Conservation (phyloP, 2,888 invertebrate species). For the Eulithis testata region DNA sequence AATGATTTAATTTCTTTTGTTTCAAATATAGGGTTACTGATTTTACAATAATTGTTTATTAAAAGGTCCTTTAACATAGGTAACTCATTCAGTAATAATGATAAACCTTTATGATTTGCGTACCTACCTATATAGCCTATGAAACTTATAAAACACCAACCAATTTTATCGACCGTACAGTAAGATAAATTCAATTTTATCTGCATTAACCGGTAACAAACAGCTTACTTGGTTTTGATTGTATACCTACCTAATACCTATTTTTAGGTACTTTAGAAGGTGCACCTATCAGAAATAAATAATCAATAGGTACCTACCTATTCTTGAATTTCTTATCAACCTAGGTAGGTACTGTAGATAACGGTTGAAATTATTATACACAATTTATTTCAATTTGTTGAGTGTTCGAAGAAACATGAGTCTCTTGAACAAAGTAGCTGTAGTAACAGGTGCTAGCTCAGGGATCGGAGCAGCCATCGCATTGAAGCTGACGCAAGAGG, state of each 20-base stretch:
- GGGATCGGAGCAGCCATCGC: slow-evolving; percentile 60
- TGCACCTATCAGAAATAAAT: too few relatives aligned
- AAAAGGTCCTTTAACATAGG: background rate
- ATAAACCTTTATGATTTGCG: background rate
- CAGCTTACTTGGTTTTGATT: too few relatives aligned
- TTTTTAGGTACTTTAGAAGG: too few relatives aligned
- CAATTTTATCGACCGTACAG: too few relatives aligned
- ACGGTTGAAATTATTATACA: background rate
- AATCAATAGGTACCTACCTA: too few relatives aligned
- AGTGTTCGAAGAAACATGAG: background rate
- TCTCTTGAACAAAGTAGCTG: slow-evolving; percentile 50
- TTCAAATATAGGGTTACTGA: slow-evolving; percentile 93
- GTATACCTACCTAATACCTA: too few relatives aligned
- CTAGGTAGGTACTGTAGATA: too few relatives aligned
- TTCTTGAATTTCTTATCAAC: too few relatives aligned
- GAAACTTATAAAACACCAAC: too few relatives aligned
- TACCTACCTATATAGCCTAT: background rate
- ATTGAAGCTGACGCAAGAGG: slow-evolving; percentile 41
- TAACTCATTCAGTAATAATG: background rate
- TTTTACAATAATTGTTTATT: slow-evolving; percentile 53
- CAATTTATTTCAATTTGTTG: background rate
- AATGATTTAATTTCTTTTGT: slow-evolving; percentile 90
- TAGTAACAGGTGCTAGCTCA: slow-evolving; percentile 57
- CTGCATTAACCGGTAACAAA: too few relatives aligned
- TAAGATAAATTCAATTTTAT: too few relatives aligned